Base-by-base conservation (phyloP, 1,140 invertebrate genomes). In the Meloidogyne chitwoodi region DNA sequence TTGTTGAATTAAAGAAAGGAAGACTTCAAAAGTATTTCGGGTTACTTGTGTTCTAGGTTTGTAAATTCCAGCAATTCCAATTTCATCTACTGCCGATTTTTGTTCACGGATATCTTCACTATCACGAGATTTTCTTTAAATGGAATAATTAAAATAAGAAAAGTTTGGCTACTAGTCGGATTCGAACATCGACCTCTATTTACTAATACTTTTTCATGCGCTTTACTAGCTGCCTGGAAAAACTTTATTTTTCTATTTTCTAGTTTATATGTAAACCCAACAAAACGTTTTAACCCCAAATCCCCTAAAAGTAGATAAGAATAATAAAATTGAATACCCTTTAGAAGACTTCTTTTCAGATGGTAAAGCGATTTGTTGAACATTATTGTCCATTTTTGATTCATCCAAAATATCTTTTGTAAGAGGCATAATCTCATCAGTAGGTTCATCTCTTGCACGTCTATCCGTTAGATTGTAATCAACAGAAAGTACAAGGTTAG, bases 401-500 rank as follows among this genome's bases (percentile, higher is more conserved):
- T 93, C 94, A 22, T 91, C 90, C 16, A 98, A 88, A 87, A 96
- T 95, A 0, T 95, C 94, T 27, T 93, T 92, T 16, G 27, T 80
- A 80, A 99, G 90, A 66, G 96, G 94, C 88, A 96, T 91, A 83
- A 99, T 96, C 89, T 99, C 96, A 62, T 97, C 96, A 0, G 96
- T 99, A 3, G 97, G 94, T 90, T 99, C 97, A 96, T 99, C 96
- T 87, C 95, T 90, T 66, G 94, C 93, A 79, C 96, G 91, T 82
- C 94, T 90, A 89, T 99, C 96, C 83, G 99, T 99, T 10, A 98
- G 91, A 67, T 96, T 92, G 56, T 97, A 93, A 90, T 99, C 97
- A 83, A 96, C 96, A 95, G 98, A 95, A 81, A 99, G 90, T 73
- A 99, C 97, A 89, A 99, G 92, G 91, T 99, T 99, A 0, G 96